Evolutionary conservation across 37 sponge, comb jelly and placozoan genomes (phyloP).

Genomic region (Oscarella lobularis): DNA sequence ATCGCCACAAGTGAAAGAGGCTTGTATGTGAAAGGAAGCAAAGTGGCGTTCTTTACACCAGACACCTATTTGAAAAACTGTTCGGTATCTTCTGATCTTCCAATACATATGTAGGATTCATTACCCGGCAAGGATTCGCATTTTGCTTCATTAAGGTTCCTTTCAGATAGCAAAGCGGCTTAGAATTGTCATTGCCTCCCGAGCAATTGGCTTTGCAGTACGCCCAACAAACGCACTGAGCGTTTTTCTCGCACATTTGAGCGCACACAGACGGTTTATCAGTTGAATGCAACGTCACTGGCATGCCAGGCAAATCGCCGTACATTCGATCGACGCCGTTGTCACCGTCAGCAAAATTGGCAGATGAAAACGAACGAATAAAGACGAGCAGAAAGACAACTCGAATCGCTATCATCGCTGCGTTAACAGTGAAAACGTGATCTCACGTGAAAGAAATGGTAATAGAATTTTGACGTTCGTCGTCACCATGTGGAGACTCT

Average conservation of each 20-base stretch:
- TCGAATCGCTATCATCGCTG: too few relatives aligned
- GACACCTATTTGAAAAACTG: too few relatives aligned
- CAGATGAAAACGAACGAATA: neutral
- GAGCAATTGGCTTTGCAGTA: conserved; percentile 24
- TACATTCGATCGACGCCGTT: conserved; percentile 37
- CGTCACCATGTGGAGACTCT: too few relatives aligned
- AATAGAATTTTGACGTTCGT: too few relatives aligned
- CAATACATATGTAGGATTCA: too few relatives aligned
- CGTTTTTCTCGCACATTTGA: conserved; percentile 14
- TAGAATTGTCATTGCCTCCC: conserved; percentile 1
- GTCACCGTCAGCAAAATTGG: conserved; percentile 46
- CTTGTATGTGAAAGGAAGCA: conserved; percentile 23
- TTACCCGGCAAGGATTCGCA: conserved; percentile 27
- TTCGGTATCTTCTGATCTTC: too few relatives aligned
- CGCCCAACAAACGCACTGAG: conserved; percentile 43
- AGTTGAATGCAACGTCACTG: conserved; percentile 1
- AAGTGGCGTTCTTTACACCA: conserved; percentile 24
- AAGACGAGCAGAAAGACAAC: neutral
- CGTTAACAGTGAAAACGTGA: too few relatives aligned
- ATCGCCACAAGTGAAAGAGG: conserved; percentile 37
- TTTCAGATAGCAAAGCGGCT: conserved; percentile 35
- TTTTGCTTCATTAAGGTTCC: conserved; percentile 16
- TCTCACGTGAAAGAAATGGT: too few relatives aligned
- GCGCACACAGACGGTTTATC: conserved; percentile 25
- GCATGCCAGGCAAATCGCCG: conserved; percentile 39